These are phyloP conservation scores for Alca torda DNA, from an alignment of 2,797 vertebrate species.

Conservation along the genomic window DNA sequence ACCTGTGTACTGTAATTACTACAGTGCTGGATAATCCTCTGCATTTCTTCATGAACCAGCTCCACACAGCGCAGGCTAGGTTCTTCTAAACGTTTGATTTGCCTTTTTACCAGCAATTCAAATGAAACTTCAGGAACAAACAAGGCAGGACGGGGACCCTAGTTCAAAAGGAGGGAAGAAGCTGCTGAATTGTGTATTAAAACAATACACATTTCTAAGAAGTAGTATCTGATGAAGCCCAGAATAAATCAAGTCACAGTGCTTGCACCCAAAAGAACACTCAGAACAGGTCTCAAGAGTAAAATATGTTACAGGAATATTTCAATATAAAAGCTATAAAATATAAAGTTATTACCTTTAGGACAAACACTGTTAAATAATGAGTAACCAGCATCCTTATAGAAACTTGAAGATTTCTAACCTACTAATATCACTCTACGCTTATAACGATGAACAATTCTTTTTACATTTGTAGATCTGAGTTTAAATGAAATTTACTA, in stretches of 20 bases:
- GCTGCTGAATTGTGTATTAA: not conserved
- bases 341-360: not conserved
- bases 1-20: slow-evolving; percentile 88
- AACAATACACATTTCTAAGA: not conserved
- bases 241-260: not conserved
- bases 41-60: slow-evolving; percentile 98
- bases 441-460: not conserved
- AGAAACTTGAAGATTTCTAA: not conserved
- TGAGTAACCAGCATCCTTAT: not conserved
- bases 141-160: slow-evolving; percentile 96
- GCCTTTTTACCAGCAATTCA: slow-evolving; percentile 95
- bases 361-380: not conserved
- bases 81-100: slow-evolving; percentile 97
- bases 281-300: not conserved
- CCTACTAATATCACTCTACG: not conserved
- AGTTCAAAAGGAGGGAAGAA: not conserved
- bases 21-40: slow-evolving; percentile 98
- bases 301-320: not conserved
- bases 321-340: not conserved
- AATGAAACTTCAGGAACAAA: slow-evolving; percentile 98
- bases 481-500: not conserved
- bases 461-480: not conserved
- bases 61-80: slow-evolving; percentile 97
- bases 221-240: not conserved
- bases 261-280: not conserved